Percentiles rank a stretch among this genome's conserved stretches.
These are phyloP conservation scores for Leptodactylus fuscus DNA, from an alignment of 2,113 vertebrate genomes.

Conservation along the genomic window DNA sequence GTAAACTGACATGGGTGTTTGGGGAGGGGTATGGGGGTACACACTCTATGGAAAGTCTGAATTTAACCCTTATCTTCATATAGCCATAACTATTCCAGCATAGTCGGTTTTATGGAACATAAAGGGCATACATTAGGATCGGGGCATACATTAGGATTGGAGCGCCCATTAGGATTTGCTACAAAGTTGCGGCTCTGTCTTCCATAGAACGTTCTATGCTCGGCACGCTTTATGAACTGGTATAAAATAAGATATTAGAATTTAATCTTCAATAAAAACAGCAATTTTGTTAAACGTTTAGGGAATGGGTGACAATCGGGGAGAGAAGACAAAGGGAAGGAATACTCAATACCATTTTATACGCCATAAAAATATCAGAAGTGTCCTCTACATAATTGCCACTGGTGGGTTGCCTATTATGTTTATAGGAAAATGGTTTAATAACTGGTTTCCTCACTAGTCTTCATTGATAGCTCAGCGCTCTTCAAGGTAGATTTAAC, in stretches of 20 bases:
- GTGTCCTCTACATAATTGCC: slow-evolving; percentile 38
- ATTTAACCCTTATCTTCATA: neutral
- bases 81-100: neutral
- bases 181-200: slow-evolving; percentile 12
- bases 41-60: neutral
- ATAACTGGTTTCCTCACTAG: slow-evolving; percentile 43
- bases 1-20: slow-evolving; percentile 20
- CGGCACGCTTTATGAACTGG: slow-evolving; percentile 36
- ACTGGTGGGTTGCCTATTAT: neutral
- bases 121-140: neutral
- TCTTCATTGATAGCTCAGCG: slow-evolving; percentile 52
- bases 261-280: slow-evolving; percentile 58
- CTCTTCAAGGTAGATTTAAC: slow-evolving; percentile 55
- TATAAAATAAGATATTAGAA: slow-evolving; percentile 56
- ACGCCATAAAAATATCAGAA: slow-evolving; percentile 31
- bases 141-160: neutral
- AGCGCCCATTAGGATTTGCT: neutral
- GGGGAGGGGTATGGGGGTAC: neutral
- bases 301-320: neutral
- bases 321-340: slow-evolving; percentile 10
- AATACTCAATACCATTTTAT: slow-evolving; percentile 17
- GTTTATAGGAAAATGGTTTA: slow-evolving; percentile 57
- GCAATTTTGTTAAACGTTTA: slow-evolving; percentile 50
- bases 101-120: slow-evolving; percentile 6
- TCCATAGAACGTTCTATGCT: neutral